These are phyloP conservation scores for Molanna angustata DNA, from an alignment of 2,888 invertebrate species.

Conservation along the genomic window DNA sequence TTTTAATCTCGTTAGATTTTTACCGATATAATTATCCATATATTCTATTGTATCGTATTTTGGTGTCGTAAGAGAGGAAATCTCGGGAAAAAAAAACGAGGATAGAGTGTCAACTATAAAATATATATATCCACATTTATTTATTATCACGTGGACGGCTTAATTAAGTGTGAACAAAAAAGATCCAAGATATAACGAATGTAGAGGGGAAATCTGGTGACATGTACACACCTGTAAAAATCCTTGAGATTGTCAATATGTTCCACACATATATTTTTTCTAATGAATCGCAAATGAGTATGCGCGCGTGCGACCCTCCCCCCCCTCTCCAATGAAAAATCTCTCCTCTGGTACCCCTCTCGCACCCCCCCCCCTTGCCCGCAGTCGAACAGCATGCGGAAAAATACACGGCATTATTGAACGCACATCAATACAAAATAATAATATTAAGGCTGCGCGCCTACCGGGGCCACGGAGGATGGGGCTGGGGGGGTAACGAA, in stretches of 20 bases:
- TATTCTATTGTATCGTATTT: no score
- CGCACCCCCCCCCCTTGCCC: constrained; percentile 7
- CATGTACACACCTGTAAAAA: no score
- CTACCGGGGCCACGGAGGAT: background rate
- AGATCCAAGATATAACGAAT: no score
- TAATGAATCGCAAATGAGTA: constrained; percentile 33
- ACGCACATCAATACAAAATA: constrained; percentile 34
- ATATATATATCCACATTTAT: no score
- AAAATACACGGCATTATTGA: constrained; percentile 34
- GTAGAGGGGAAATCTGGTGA: no score
- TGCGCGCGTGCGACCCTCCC: constrained; percentile 26
- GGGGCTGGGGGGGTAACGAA: constrained; percentile 26
- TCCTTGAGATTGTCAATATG: constrained; percentile 2
- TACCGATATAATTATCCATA: no score
- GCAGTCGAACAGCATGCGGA: constrained; percentile 29
- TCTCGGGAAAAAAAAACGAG: no score
- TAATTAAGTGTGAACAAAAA: no score
- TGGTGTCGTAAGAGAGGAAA: no score
- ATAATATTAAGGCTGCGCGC: constrained; percentile 30
- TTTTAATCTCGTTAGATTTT: no score
- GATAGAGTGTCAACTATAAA: no score
- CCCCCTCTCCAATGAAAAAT: constrained; percentile 23
- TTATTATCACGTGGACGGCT: no score
- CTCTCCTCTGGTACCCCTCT: constrained; percentile 14
- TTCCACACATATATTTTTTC: constrained; percentile 9